A percentile compares a stretch with the other conserved stretches of the same genome.
phyloP scores from a whole-genome alignment of 2,797 vertebrate genomes.

The Megalops cyprinoides region DNA sequence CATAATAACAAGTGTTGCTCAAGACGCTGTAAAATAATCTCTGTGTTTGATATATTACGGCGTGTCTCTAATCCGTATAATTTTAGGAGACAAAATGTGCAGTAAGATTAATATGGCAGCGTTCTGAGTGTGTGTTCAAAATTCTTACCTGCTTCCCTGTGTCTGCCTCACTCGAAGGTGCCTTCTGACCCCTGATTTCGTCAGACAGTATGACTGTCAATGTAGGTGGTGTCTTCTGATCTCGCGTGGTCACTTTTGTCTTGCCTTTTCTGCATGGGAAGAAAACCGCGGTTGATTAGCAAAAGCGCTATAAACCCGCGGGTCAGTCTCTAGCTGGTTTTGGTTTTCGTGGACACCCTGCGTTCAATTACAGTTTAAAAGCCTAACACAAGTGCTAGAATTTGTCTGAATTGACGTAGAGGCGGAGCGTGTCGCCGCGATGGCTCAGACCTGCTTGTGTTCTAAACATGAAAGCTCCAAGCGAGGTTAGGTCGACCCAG shows the following conservation, averaged over 20 bases:
- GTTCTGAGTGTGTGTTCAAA: not conserved
- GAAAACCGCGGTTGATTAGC: constrained; percentile 82
- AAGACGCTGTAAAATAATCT: no score
- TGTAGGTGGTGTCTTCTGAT: constrained; percentile 78
- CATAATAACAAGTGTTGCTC: no score
- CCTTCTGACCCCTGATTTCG: constrained; percentile 58
- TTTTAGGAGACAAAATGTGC: no score
- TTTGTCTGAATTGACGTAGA: constrained; percentile 87
- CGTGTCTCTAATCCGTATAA: no score
- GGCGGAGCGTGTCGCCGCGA: constrained; percentile 82
- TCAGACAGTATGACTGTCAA: constrained; percentile 54
- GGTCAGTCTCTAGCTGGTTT: constrained; percentile 87
- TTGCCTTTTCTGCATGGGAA: constrained; percentile 78
- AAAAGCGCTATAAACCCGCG: constrained; percentile 88
- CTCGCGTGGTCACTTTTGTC: constrained; percentile 74
- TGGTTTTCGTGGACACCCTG: constrained; percentile 83
- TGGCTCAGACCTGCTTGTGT: constrained; percentile 83
- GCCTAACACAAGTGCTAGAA: constrained; percentile 87
- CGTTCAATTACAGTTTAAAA: constrained; percentile 91
- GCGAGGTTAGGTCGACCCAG: constrained; percentile 25
- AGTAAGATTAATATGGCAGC: no score
- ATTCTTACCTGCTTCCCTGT: constrained; percentile 19
- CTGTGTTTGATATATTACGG: no score
- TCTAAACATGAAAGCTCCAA: constrained; percentile 54
- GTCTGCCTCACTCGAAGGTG: not conserved